phyloP scores from a whole-genome alignment of 2,113 vertebrate species.

The Solenodon paradoxus region DNA sequence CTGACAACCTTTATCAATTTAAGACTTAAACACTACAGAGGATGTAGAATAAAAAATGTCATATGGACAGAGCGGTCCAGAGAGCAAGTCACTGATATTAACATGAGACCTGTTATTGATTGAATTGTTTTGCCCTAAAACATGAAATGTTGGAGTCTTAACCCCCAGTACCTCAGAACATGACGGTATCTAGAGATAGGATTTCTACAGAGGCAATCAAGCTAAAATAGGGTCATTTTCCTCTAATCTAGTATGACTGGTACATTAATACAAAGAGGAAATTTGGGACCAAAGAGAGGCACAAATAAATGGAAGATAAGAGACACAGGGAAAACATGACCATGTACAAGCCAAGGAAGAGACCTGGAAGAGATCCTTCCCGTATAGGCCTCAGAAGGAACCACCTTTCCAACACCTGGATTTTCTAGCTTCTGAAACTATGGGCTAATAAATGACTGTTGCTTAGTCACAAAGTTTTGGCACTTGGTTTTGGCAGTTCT shows the following conservation, averaged over 20 bases:
- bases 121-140: background rate
- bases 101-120: background rate
- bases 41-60: background rate
- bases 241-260: background rate
- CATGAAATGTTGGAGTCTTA: background rate
- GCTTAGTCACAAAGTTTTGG: background rate
- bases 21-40: background rate
- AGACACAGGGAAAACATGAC: background rate
- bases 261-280: background rate
- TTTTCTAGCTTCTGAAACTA: background rate
- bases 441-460: background rate
- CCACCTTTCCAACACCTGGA: background rate
- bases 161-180: too few relatives aligned
- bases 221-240: background rate
- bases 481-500: background rate
- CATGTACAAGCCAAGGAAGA: background rate
- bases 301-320: background rate
- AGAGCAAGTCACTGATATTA: background rate
- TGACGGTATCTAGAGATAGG: too few relatives aligned
- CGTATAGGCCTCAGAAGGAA: background rate
- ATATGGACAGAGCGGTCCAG: background rate
- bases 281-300: background rate
- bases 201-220: too few relatives aligned
- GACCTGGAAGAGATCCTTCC: background rate
- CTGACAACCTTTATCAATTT: background rate